Base-by-base conservation (phyloP, 1,140 invertebrate genomes). In the Mamestra configurata region DNA sequence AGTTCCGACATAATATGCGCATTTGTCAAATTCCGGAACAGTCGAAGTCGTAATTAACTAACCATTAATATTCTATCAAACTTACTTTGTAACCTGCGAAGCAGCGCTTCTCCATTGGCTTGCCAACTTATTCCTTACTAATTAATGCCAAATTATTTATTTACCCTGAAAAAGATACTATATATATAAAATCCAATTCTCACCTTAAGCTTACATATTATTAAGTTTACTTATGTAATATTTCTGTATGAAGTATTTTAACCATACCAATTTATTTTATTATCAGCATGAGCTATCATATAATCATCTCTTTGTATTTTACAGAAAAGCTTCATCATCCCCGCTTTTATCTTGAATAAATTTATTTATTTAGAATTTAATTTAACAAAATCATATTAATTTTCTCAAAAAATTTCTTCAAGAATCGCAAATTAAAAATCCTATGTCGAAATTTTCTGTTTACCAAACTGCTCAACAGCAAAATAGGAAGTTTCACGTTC, bases 301-400 rank as follows among this genome's bases (percentile, higher is more conserved):
- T 73, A 78, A 77, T 81, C 57, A 77, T 77, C n/a, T 82, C 66
- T 46, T 81, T 83, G 79, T 79, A 82, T 79, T 66, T 85, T 86
- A 49, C 84, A 89, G 82, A 86, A 49, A 77, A 71, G 79, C 77
- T 79, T 81, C 82, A 80, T 85, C 84, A 88, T 89, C 85, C 85
- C 77, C 76, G 88, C 88, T 90, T 91, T 80, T 83, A 83, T 72
- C 79, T 83, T 80, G 81, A 82, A 76, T 53, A 7, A 37, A 66
- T 68, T 51, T 49, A n/a, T 49, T 49, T 49, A n/a, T 49, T 49
- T 46, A 40, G 4, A n/a, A 49, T 49, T 43, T 43, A 43, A 15
- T 13, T 13, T 15, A 59, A 10, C 20, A 51, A 46, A 15, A 11
- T 46, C 7, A 46, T 5, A 51, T 35, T 35, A 53, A 40, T 55